Evolutionary conservation across 2,113 vertebrate genomes (phyloP).

Genomic region (Dromas ardeola): DNA sequence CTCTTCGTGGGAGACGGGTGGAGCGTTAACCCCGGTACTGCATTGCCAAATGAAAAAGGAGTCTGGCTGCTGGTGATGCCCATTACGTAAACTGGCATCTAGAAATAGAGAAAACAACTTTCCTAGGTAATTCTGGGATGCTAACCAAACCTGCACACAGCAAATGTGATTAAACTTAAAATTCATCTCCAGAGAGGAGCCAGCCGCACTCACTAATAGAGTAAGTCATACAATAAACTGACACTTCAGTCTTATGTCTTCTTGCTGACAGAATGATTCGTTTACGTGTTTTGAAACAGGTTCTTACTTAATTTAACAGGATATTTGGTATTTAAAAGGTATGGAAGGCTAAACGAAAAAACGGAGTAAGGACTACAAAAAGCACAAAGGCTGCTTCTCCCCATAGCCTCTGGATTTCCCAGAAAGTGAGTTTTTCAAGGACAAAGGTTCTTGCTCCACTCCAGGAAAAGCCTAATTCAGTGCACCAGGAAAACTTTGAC

Average conservation of each 20-base stretch:
- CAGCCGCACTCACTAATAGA: neutral
- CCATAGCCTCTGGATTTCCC: neutral
- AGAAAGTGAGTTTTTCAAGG: neutral
- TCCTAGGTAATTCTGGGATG: neutral
- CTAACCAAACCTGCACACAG: neutral
- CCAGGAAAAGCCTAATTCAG: neutral
- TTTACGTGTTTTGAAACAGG: neutral
- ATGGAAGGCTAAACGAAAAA: neutral
- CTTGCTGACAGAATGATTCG: neutral
- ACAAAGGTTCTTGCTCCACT: neutral
- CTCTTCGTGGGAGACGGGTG: slow-evolving; percentile 92
- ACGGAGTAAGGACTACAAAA: neutral
- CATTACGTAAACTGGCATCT: slow-evolving; percentile 92
- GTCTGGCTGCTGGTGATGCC: slow-evolving; percentile 89
- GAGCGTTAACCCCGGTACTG: slow-evolving; percentile 85
- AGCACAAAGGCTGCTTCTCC: neutral
- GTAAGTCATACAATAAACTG: neutral
- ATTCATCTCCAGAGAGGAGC: neutral
- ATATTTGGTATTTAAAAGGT: neutral
- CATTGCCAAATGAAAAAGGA: slow-evolving; percentile 90
- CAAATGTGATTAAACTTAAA: neutral
- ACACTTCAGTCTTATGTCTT: neutral
- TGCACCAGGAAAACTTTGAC: neutral
- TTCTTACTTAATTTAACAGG: neutral
- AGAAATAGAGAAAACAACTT: neutral